phyloP scores from a whole-genome alignment of 2,888 invertebrate species.

The Geotrupes spiniger region DNA sequence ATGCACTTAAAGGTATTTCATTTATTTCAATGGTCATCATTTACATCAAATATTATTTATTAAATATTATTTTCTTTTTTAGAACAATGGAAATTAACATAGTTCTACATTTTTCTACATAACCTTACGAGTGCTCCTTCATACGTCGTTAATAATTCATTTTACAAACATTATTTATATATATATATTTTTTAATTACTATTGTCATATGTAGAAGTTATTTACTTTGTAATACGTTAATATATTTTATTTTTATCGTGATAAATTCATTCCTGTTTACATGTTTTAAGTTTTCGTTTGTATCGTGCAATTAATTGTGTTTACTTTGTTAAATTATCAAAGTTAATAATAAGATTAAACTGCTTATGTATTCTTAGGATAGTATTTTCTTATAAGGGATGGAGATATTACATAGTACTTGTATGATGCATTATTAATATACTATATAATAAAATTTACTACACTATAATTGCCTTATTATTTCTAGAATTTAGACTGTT shows the following conservation, averaged over 20 bases:
- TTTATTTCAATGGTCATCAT: no score
- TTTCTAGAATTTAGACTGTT: background rate
- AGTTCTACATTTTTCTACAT: background rate
- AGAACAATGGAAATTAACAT: slow-evolving; percentile 19
- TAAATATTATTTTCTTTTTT: slow-evolving; percentile 11
- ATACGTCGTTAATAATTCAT: slow-evolving; percentile 1
- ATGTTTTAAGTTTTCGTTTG: slow-evolving; percentile 8
- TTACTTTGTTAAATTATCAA: slow-evolving; percentile 11
- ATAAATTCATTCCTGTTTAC: slow-evolving; percentile 22
- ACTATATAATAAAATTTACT: slow-evolving; percentile 9
- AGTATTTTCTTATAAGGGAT: slow-evolving; percentile 24
- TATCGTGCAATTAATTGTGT: slow-evolving; percentile 13
- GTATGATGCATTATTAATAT: slow-evolving; percentile 18
- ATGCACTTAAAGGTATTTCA: no score
- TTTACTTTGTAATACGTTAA: slow-evolving; percentile 5
- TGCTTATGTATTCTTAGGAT: slow-evolving; percentile 21
- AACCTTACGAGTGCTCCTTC: slow-evolving; percentile 7
- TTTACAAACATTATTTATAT: slow-evolving; percentile 11
- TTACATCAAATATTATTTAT: no score
- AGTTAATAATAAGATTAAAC: slow-evolving; percentile 12
- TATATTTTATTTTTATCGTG: slow-evolving; percentile 18
- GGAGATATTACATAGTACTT: slow-evolving; percentile 22
- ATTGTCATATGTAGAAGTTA: slow-evolving; percentile 2
- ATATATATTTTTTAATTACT: slow-evolving; percentile 19
- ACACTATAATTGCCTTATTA: slow-evolving; percentile 7